Base-by-base conservation (phyloP, 2,888 invertebrate genomes). In the Ferrisia virgata region DNA sequence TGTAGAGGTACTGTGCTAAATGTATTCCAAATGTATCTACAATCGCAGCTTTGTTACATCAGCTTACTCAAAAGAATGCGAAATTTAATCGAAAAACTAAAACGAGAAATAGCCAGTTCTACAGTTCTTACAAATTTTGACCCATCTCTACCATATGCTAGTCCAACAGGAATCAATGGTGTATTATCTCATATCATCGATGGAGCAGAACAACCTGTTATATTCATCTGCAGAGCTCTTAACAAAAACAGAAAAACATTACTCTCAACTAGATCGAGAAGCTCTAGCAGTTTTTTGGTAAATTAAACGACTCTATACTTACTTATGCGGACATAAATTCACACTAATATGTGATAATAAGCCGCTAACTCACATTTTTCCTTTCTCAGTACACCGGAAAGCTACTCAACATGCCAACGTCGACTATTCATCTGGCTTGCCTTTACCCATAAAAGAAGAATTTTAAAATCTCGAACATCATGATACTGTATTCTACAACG, bases 251-350 rank as follows among this genome's bases (percentile, higher is more conserved):
- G 72, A 76, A 36, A 6, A 39, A 22, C 84, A 85, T 82, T 86
- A 86, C 58, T 84, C 83, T 28, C 86, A 86, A 78, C 58, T 86
- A 39, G 86, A 86, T 80, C 36, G 85, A 33, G 86, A 86, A 83
- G 86, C 86, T 25, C 43, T 86, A 13, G 85, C 86, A 18, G 85
- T 86, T 8, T 79, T 85, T 81, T 81, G 64, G 33, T 53, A 6
- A 9, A 33, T 58, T 25, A 81, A 58, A 15, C 47, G 58, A 25
- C 58, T 81, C 8, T 81, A 58, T 33, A 31, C 31, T 9, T 81
- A 28, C 28, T 53, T 81, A 18, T n/a, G 13, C 53, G 81, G 58
- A 25, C 58, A 28, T 11, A 9, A n/a, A 53, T 81, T 81, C 31
- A 58, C 81, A 28, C 25, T 80, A 22, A n/a, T 80, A 2, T 9